A percentile compares a stretch with the other conserved stretches of the same genome.
These are phyloP conservation scores for Naso thynnoides DNA, from an alignment of 2,797 vertebrate genomes.

Conservation along the genomic window DNA sequence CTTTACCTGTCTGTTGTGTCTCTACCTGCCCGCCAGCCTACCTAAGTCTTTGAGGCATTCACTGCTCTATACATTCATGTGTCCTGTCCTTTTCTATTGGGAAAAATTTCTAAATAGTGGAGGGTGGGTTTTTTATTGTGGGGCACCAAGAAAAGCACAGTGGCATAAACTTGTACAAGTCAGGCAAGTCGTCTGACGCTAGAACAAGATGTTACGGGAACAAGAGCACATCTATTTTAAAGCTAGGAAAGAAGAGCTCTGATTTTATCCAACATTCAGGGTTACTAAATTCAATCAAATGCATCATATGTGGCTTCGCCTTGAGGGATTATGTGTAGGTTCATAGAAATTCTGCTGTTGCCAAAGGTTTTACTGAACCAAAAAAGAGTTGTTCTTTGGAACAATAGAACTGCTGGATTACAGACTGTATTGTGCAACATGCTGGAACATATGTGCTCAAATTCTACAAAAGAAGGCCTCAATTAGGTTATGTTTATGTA, in stretches of 20 bases:
- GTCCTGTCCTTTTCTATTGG: slow-evolving; percentile 62
- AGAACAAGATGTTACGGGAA: slow-evolving; percentile 7
- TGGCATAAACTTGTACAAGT: slow-evolving; percentile 55
- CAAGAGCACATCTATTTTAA: neutral
- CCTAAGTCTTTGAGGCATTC: slow-evolving; percentile 19
- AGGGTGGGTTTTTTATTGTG: slow-evolving; percentile 82
- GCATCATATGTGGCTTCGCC: neutral
- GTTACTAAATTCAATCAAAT: slow-evolving; percentile 13
- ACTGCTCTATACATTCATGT: slow-evolving; percentile 67
- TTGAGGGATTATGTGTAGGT: slow-evolving; percentile 1
- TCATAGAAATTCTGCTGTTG: neutral
- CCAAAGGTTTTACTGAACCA: slow-evolving; percentile 15
- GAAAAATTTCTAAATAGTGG: slow-evolving; percentile 78
- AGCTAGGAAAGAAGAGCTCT: neutral
- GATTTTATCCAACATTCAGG: neutral
- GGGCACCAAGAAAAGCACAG: slow-evolving; percentile 75
- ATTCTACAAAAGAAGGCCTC: neutral
- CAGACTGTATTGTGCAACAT: slow-evolving; percentile 7
- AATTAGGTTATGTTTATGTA: neutral
- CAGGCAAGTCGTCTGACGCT: neutral
- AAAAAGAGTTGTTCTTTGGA: slow-evolving; percentile 6
- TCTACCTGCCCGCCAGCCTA: neutral
- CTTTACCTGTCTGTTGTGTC: neutral
- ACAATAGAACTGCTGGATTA: neutral
- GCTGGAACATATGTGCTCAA: neutral